Evolutionary conservation across 2,888 invertebrate genomes (phyloP).

Genomic region (Diaperis boleti): DNA sequence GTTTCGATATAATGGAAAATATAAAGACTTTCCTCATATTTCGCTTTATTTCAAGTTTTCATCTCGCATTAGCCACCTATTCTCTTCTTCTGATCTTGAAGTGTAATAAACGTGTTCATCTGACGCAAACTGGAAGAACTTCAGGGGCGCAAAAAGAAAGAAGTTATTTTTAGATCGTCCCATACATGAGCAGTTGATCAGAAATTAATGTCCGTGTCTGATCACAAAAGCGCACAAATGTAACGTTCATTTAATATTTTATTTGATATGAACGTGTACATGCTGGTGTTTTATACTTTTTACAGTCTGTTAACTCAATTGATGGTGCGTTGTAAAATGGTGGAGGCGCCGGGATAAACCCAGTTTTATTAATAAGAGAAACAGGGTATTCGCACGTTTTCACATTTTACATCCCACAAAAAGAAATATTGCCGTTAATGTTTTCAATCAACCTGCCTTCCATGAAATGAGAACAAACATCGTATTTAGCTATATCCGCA

Average conservation of each 20-base stretch:
- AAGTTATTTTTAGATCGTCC: constrained; percentile 1
- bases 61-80: neutral
- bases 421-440: no score
- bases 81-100: neutral
- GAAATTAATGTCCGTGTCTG: constrained; percentile 21
- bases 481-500: neutral
- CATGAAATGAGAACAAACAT: neutral
- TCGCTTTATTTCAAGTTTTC: neutral
- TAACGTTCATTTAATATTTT: constrained; percentile 9
- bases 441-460: neutral
- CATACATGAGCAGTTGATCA: constrained; percentile 3
- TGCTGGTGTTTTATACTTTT: no score
- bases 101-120: neutral
- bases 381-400: no score
- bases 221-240: neutral
- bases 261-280: constrained; percentile 8
- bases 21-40: neutral
- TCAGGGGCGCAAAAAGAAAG: neutral
- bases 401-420: no score
- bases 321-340: constrained; percentile 3
- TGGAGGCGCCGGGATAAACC: constrained; percentile 27
- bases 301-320: no score
- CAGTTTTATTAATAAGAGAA: no score
- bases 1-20: neutral
- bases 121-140: neutral